Evolutionary conservation across 2,113 vertebrate species (phyloP).

Genomic region (Macheiramphus alcinus): DNA sequence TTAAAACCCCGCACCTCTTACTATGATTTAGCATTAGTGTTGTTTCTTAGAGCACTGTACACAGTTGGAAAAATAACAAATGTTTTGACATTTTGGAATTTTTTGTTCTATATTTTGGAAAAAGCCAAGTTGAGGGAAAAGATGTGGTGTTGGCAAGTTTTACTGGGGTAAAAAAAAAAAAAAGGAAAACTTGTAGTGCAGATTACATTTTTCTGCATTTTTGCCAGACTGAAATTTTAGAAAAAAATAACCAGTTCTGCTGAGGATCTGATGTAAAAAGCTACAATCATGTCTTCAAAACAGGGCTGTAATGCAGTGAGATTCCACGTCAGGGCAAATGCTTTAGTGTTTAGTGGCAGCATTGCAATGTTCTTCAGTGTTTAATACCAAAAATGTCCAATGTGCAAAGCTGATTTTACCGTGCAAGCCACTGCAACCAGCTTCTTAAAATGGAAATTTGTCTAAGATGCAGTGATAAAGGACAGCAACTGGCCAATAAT

Average conservation of each 20-base stretch:
- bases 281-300: neutral
- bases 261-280: neutral
- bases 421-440: neutral
- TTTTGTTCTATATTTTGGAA: neutral
- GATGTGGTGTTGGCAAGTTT: neutral
- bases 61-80: neutral
- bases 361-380: neutral
- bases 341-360: neutral
- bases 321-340: neutral
- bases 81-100: neutral
- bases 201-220: neutral
- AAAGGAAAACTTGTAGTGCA: neutral
- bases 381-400: neutral
- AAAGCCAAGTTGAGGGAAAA: neutral
- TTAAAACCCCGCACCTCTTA: neutral
- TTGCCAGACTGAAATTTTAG: neutral
- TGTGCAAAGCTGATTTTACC: neutral
- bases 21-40: neutral
- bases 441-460: neutral
- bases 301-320: neutral
- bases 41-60: neutral
- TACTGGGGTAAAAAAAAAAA: neutral
- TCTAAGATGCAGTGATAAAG: neutral
- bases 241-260: neutral
- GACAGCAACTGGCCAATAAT: neutral